Percentiles rank a stretch among this genome's conserved stretches.
Evolutionary conservation across 2,113 vertebrate genomes (phyloP).

Genomic region (Synchiropus splendidus): DNA sequence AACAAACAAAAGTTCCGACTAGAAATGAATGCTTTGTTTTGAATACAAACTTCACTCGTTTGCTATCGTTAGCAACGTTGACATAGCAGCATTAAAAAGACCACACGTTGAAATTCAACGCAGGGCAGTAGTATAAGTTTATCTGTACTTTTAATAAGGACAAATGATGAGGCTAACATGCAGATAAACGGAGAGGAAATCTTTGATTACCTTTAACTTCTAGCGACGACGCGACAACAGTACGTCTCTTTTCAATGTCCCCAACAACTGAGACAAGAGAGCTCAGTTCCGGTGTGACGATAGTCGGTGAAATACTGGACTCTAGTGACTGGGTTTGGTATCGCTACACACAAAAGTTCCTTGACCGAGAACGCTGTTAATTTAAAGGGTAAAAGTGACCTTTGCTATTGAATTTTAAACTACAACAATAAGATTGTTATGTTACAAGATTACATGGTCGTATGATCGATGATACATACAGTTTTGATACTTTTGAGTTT

Average conservation of each 20-base stretch:
- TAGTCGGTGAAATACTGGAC: slow-evolving; percentile 1
- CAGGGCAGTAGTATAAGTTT: no score
- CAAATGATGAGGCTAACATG: not conserved
- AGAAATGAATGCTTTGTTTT: no score
- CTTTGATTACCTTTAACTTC: slow-evolving; percentile 26
- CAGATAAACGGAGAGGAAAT: not conserved
- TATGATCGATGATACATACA: no score
- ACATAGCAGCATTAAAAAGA: not conserved
- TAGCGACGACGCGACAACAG: slow-evolving; percentile 3
- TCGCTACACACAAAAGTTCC: not conserved
- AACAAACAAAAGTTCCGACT: no score
- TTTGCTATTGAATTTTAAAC: no score
- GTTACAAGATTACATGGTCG: no score
- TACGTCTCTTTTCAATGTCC: slow-evolving; percentile 14
- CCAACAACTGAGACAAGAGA: slow-evolving; percentile 5
- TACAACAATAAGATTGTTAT: no score
- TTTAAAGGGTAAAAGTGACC: no score
- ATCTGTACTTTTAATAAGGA: not conserved
- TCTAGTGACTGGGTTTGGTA: slow-evolving; percentile 1
- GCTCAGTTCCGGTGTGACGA: slow-evolving; percentile 19
- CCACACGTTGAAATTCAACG: not conserved
- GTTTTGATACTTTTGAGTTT: no score
- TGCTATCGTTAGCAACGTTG: slow-evolving; percentile 16
- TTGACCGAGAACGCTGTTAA: no score
- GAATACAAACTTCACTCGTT: not conserved